Base-by-base conservation (phyloP, 2,888 invertebrate genomes). In the Xylota segnis region DNA sequence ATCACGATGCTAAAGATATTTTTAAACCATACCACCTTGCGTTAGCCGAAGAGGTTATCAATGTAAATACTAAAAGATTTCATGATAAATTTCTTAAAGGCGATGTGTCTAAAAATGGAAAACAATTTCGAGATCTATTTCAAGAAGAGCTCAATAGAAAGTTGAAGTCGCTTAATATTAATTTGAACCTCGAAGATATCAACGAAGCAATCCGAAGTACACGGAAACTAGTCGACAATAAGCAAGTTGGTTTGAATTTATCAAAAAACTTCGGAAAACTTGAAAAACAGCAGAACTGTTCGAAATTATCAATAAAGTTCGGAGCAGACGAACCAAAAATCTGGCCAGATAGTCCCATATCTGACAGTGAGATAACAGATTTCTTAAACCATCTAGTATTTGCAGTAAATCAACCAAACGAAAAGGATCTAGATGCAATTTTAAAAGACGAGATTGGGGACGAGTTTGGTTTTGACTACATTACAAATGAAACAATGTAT, bases 271-370 rank as follows among this genome's bases (percentile, higher is more conserved):
- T 34, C 9, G 34, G 34, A n/a, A 34, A 34, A n/a, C n/a, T n/a
- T n/a, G n/a, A n/a, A n/a, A n/a, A n/a, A n/a, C n/a, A n/a, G n/a
- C n/a, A n/a, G n/a, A n/a, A n/a, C n/a, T n/a, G n/a, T n/a, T n/a
- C n/a, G n/a, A n/a, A n/a, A n/a, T n/a, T n/a, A n/a, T n/a, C n/a
- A n/a, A n/a, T n/a, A n/a, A n/a, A 23, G 23, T 23, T 23, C 10
- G 37, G 37, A 23, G 10, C 7, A 12, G 32, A 5, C 32, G 37
- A 37, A 37, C 7, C 3, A 3, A 37, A 37, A 5, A 10, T 4
- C 37, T 47, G 47, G 47, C n/a, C 47, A 16, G 6, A 47, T 18
- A 47, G n/a, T n/a, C n/a, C n/a, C n/a, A n/a, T n/a, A n/a, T n/a
- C n/a, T n/a, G n/a, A n/a, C n/a, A n/a, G n/a, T n/a, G n/a, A n/a